A percentile compares a stretch with the other conserved stretches of the same genome.
These are phyloP conservation scores for Poicephalus gulielmi DNA, from an alignment of 2,113 vertebrate genomes.

Conservation along the genomic window DNA sequence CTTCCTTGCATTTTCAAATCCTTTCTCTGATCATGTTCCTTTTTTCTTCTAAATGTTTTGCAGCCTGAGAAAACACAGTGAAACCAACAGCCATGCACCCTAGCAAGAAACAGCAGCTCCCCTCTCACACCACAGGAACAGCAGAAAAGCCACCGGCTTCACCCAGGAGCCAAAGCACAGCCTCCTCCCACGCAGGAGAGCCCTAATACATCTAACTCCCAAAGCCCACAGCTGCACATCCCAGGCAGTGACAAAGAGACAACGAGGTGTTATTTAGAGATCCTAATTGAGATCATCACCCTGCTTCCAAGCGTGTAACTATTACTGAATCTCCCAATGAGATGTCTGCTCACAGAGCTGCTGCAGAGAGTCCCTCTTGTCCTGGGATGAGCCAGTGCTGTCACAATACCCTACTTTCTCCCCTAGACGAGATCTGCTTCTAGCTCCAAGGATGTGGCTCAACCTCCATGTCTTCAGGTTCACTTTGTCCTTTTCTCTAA, in stretches of 20 bases:
- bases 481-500: background rate
- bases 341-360: background rate
- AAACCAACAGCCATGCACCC: background rate
- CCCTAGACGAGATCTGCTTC: background rate
- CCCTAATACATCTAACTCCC: background rate
- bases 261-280: background rate
- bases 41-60: background rate
- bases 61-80: background rate
- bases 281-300: background rate
- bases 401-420: background rate
- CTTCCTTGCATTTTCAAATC: background rate
- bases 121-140: background rate
- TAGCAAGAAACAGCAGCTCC: background rate
- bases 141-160: background rate
- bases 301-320: rapidly evolving
- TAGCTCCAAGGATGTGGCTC: background rate
- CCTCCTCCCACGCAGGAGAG: background rate
- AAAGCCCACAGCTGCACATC: background rate
- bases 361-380: rapidly evolving
- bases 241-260: rapidly evolving
- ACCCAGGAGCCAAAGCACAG: rapidly evolving
- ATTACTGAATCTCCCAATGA: background rate
- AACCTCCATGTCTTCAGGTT: background rate
- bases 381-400: background rate
- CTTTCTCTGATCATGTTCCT: background rate